Evolutionary conservation across 2,888 invertebrate species (phyloP).

Genomic region (Cephalotes varians): DNA sequence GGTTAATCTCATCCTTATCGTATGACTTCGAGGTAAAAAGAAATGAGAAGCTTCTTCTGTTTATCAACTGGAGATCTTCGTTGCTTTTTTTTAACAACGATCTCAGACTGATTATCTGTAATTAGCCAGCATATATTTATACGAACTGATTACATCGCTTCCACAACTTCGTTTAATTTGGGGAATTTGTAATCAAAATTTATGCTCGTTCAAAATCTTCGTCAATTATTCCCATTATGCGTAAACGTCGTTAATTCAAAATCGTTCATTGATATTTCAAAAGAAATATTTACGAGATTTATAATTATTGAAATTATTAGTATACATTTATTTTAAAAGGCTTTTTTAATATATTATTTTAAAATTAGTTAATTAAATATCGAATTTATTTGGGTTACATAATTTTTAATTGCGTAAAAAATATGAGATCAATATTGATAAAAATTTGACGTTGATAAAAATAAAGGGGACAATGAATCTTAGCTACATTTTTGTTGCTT

Average conservation of each 20-base stretch:
- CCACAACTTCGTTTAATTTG: conserved; percentile 71
- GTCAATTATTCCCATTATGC: not conserved
- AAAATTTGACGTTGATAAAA: not conserved
- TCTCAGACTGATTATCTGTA: conserved; percentile 58
- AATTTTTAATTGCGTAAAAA: not conserved
- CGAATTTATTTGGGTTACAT: not conserved
- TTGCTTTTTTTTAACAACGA: conserved; percentile 61
- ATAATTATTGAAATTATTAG: not conserved
- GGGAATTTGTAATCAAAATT: conserved; percentile 44
- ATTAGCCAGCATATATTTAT: conserved; percentile 79
- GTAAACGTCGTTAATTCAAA: not conserved
- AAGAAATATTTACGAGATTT: not conserved
- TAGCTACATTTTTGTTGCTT: not conserved
- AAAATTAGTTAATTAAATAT: not conserved
- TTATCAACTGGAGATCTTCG: conserved; percentile 56
- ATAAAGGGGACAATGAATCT: not conserved
- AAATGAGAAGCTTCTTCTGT: conserved; percentile 67
- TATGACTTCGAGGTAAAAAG: conserved; percentile 72
- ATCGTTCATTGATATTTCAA: not conserved
- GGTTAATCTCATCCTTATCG: conserved; percentile 73
- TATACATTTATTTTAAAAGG: not conserved
- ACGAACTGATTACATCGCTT: conserved; percentile 78
- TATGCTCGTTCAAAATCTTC: conserved; percentile 13
- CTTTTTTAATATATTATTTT: not conserved
- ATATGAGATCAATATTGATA: not conserved